These are phyloP conservation scores for Parochlus steinenii DNA, from an alignment of 2,888 invertebrate genomes.

Conservation along the genomic window DNA sequence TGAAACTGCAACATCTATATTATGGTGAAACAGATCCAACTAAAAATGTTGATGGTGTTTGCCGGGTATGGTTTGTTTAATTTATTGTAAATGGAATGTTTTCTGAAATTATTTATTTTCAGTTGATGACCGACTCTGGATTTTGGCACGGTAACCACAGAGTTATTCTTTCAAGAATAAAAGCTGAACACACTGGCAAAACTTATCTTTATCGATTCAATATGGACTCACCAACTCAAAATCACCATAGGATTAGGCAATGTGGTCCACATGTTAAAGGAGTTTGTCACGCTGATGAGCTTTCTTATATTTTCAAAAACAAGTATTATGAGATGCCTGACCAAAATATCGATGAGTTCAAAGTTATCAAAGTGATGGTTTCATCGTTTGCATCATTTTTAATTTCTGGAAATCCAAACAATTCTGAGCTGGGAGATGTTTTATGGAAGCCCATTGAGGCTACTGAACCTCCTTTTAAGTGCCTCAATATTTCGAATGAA, in stretches of 20 bases:
- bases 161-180: conserved; percentile 19
- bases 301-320: conserved; percentile 26
- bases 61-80: neutral
- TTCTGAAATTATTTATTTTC: conserved; percentile 12
- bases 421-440: conserved; percentile 15
- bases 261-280: conserved; percentile 20
- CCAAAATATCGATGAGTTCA: conserved; percentile 3
- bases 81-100: neutral
- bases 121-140: conserved; percentile 23
- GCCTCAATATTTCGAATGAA: conserved; percentile 22
- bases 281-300: conserved; percentile 27
- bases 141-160: conserved; percentile 28
- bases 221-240: conserved; percentile 26
- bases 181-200: conserved; percentile 19
- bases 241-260: conserved; percentile 25
- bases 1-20: conserved; percentile 4
- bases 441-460: conserved; percentile 22
- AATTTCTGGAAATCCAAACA: conserved; percentile 24
- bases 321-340: neutral
- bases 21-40: conserved; percentile 1
- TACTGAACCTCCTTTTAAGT: conserved; percentile 20
- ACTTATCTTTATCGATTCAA: conserved; percentile 29
- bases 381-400: conserved; percentile 22
- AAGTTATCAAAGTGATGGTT: conserved; percentile 2
- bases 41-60: conserved; percentile 8